A percentile compares a stretch with the other conserved stretches of the same genome.
phyloP scores from a whole-genome alignment of 2,797 vertebrate species.

The Gadopsis marmoratus region DNA sequence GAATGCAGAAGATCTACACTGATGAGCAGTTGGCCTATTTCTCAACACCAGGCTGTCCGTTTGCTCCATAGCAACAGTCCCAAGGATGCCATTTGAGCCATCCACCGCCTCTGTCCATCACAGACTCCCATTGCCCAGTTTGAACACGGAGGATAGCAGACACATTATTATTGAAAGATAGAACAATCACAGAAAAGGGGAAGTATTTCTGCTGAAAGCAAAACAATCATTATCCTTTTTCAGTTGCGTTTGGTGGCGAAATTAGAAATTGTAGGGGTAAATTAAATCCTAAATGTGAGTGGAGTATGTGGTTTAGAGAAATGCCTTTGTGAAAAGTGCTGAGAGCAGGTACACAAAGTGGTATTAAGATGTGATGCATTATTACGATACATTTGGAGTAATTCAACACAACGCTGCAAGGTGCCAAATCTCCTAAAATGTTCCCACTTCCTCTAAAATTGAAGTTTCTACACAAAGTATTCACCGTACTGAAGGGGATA shows the following conservation, averaged over 20 bases:
- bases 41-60: slow-evolving; percentile 60
- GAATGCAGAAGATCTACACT: slow-evolving; percentile 72
- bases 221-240: slow-evolving; percentile 30
- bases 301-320: slow-evolving; percentile 15
- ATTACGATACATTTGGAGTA: slow-evolving; percentile 11
- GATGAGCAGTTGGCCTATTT: slow-evolving; percentile 73
- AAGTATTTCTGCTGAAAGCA: slow-evolving; percentile 20
- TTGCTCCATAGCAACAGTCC: slow-evolving; percentile 71
- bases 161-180: slow-evolving; percentile 42
- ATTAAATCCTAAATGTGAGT: slow-evolving; percentile 22
- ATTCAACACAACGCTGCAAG: slow-evolving; percentile 13
- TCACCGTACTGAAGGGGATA: not conserved
- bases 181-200: slow-evolving; percentile 10
- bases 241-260: not conserved
- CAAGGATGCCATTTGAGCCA: slow-evolving; percentile 62
- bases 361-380: slow-evolving; percentile 9
- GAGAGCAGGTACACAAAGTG: slow-evolving; percentile 9
- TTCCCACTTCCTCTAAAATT: slow-evolving; percentile 17
- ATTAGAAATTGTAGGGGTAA: slow-evolving; percentile 26
- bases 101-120: slow-evolving; percentile 52
- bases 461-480: slow-evolving; percentile 3
- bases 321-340: slow-evolving; percentile 21
- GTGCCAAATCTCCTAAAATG: not conserved
- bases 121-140: slow-evolving; percentile 18
- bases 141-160: slow-evolving; percentile 1